Percentiles rank a stretch among this genome's conserved stretches.
Evolutionary conservation across 1,140 invertebrate species (phyloP).

Genomic region (Drosophila nigrodunni): DNA sequence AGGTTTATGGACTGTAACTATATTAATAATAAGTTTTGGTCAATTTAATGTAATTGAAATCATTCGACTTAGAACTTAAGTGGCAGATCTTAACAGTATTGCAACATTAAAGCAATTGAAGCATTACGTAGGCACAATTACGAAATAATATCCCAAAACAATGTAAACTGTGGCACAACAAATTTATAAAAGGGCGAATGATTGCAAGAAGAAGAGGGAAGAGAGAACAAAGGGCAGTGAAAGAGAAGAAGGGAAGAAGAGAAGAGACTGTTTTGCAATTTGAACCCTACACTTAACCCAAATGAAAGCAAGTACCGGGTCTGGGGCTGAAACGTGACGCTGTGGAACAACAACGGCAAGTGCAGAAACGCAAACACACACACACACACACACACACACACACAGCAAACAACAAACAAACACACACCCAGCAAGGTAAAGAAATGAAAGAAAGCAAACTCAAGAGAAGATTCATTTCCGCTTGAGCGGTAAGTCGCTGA

Average conservation of each 20-base stretch:
- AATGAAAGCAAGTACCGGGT: constrained; percentile 34
- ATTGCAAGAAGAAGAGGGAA: background rate
- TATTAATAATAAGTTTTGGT: background rate
- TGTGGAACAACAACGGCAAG: constrained; percentile 39
- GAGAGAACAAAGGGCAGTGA: background rate
- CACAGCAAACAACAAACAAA: constrained; percentile 4
- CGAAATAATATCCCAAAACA: constrained; percentile 32
- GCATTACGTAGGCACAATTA: constrained; percentile 32
- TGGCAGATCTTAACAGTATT: background rate
- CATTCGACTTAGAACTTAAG: constrained; percentile 4
- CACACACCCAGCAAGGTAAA: constrained; percentile 4
- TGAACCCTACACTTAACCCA: constrained; percentile 43
- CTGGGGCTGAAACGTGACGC: constrained; percentile 60
- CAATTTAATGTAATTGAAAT: background rate
- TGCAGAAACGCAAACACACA: constrained; percentile 40
- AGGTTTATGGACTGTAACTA: background rate
- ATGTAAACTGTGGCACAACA: constrained; percentile 36
- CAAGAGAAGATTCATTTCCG: constrained; percentile 62
- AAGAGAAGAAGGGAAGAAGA: background rate
- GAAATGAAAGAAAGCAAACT: constrained; percentile 44
- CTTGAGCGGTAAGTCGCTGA: constrained; percentile 70
- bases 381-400: constrained; percentile 17
- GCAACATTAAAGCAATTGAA: constrained; percentile 10
- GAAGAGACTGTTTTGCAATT: constrained; percentile 14
- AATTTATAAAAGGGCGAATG: constrained; percentile 5